These are phyloP conservation scores for Salpingus planirostris DNA, from an alignment of 2,888 invertebrate genomes.

Conservation along the genomic window DNA sequence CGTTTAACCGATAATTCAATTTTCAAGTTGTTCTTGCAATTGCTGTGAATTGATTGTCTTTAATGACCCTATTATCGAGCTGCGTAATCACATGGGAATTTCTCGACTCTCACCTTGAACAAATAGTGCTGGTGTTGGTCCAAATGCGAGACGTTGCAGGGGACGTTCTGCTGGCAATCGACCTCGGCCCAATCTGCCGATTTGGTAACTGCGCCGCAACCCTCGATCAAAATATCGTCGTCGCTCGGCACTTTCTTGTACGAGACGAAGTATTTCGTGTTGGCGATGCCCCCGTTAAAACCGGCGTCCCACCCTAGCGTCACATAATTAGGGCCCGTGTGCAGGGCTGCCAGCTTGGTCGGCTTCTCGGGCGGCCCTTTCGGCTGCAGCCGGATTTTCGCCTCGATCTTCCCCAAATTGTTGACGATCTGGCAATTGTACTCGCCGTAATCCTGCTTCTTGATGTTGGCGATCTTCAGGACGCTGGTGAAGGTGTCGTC, in stretches of 20 bases:
- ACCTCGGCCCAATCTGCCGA: constrained; percentile 69
- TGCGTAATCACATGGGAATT: too few species aligned
- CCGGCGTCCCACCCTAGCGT: constrained; percentile 81
- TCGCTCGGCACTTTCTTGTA: constrained; percentile 61
- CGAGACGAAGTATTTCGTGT: constrained; percentile 80
- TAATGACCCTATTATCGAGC: too few species aligned
- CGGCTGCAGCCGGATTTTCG: constrained; percentile 70
- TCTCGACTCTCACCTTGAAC: constrained; percentile 80
- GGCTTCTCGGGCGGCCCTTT: constrained; percentile 85
- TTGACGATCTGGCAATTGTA: constrained; percentile 86
- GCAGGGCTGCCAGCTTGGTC: constrained; percentile 58
- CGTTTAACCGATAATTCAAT: too few species aligned
- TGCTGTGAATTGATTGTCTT: too few species aligned
- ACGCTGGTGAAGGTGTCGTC: constrained; percentile 81
- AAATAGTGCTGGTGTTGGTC: constrained; percentile 81
- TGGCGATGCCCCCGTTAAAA: constrained; percentile 81
- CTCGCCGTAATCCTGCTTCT: constrained; percentile 81
- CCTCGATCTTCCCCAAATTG: constrained; percentile 65
- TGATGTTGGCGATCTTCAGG: constrained; percentile 62
- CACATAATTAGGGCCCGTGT: constrained; percentile 70
- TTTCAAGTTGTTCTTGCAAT: too few species aligned
- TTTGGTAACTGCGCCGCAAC: constrained; percentile 51
- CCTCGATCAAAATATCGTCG: constrained; percentile 53
- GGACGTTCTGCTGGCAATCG: constrained; percentile 77
- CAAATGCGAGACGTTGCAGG: constrained; percentile 78